Evolutionary conservation across 2,113 vertebrate species (phyloP).

Genomic region (Catharus minimus): DNA sequence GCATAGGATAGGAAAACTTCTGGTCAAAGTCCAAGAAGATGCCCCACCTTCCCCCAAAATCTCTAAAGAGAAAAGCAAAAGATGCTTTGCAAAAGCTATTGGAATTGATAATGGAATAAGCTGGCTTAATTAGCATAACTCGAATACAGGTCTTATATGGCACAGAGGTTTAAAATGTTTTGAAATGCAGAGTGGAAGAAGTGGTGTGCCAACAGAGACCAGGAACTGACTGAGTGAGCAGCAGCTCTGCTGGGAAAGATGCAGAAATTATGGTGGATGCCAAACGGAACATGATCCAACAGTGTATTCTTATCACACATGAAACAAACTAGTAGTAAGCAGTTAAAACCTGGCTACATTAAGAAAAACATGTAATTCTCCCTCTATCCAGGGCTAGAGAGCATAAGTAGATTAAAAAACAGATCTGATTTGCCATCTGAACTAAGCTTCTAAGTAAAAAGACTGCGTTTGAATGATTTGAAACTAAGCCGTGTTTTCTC

Average conservation of each 20-base stretch:
- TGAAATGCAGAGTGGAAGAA: background rate
- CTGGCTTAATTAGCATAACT: background rate
- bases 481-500: background rate
- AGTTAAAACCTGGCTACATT: background rate
- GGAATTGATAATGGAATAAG: background rate
- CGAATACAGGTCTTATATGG: background rate
- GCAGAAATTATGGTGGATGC: rapidly evolving
- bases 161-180: background rate
- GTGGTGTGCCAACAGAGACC: background rate
- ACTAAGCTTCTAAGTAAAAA: background rate
- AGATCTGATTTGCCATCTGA: background rate
- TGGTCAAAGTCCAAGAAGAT: background rate
- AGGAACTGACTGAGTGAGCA: background rate
- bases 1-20: background rate
- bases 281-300: background rate
- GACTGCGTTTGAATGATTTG: background rate
- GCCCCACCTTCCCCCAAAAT: background rate
- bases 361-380: background rate
- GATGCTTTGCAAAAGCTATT: background rate
- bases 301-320: background rate
- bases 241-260: background rate
- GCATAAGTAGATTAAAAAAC: background rate
- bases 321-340: background rate
- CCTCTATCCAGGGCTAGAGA: background rate
- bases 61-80: background rate